Conservation (phyloP, 2,113 vertebrate genomes). For the Microcebus lehilahytsara region DNA sequence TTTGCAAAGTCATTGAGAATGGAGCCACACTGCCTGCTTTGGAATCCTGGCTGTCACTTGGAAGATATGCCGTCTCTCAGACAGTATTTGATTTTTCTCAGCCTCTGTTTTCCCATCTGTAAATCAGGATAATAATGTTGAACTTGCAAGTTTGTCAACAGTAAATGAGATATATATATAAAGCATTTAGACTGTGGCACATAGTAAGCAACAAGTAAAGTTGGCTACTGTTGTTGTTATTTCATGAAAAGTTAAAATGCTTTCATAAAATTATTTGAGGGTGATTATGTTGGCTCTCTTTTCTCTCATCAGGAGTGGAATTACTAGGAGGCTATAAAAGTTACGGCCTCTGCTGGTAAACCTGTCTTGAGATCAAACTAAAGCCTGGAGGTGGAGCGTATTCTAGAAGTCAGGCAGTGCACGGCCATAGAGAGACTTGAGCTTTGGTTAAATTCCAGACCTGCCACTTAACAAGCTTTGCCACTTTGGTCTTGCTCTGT, state of each 20-base stretch:
- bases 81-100: constrained; percentile 12
- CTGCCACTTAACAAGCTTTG: neutral
- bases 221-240: neutral
- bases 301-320: neutral
- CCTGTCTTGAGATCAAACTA: neutral
- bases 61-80: neutral
- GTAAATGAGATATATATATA: neutral
- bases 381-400: neutral
- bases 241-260: constrained; percentile 42
- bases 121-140: neutral
- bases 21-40: neutral
- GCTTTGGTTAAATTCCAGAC: neutral
- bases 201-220: neutral
- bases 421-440: neutral
- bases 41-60: neutral
- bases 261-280: neutral
- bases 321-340: neutral
- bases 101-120: constrained; percentile 13
- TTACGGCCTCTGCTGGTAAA: neutral
- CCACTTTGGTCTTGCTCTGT: neutral
- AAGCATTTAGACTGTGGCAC: neutral
- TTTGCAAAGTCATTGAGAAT: constrained; percentile 15
- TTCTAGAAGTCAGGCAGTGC: neutral
- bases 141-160: neutral
- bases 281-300: neutral